phyloP scores from a whole-genome alignment of 2,888 invertebrate species.

The Pristionchus japonicus region DNA sequence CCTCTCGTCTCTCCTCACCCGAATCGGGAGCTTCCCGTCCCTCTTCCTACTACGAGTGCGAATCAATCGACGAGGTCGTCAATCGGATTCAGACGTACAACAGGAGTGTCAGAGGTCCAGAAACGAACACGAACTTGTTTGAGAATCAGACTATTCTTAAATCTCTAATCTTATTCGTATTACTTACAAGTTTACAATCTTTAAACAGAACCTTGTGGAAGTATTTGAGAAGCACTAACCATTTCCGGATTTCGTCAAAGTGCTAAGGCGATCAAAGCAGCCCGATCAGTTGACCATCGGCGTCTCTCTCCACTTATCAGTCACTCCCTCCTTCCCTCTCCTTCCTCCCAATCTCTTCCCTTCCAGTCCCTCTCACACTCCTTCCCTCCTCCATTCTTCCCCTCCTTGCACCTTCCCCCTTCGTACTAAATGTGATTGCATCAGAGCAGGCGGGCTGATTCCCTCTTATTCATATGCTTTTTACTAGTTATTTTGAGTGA shows the following conservation, averaged over 20 bases:
- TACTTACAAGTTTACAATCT: too few relatives aligned
- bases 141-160: too few relatives aligned
- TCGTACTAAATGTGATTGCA: neutral
- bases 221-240: neutral
- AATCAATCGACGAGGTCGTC: slow-evolving; percentile 35
- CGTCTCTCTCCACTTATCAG: neutral
- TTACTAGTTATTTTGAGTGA: too few relatives aligned
- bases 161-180: too few relatives aligned
- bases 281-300: neutral
- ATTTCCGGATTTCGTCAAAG: neutral
- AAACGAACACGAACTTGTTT: too few relatives aligned
- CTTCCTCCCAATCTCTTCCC: neutral
- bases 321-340: neutral
- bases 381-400: slow-evolving; percentile 9
- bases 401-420: neutral
- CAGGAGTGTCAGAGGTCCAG: slow-evolving; percentile 23
- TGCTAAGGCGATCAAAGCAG: neutral
- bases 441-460: neutral
- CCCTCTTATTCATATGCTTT: too few relatives aligned
- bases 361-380: neutral
- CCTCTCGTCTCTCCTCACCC: neutral
- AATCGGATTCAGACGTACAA: slow-evolving; percentile 40
- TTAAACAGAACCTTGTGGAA: too few relatives aligned
- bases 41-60: slow-evolving; percentile 44
- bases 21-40: slow-evolving; percentile 6